A percentile compares a stretch with the other conserved stretches of the same genome.
These are phyloP conservation scores for Psettodes erumei DNA, from an alignment of 2,113 vertebrate species.

Conservation along the genomic window DNA sequence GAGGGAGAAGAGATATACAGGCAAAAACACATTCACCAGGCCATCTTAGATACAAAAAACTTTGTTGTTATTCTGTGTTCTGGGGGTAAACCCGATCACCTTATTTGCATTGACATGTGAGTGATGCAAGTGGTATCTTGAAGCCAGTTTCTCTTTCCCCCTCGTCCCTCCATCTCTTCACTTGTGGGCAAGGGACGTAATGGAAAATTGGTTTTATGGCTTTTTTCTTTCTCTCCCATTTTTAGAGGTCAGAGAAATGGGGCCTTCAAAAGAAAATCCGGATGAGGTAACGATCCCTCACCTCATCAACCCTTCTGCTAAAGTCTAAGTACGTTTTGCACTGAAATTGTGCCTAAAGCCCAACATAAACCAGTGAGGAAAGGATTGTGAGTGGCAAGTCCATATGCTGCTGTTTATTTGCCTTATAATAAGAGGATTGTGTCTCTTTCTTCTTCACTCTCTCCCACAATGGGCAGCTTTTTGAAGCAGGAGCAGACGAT, in stretches of 20 bases:
- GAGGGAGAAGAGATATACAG: constrained; percentile 78
- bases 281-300: constrained; percentile 72
- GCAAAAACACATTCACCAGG: constrained; percentile 68
- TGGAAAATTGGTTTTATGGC: constrained; percentile 81
- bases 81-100: constrained; percentile 65
- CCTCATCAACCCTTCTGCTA: constrained; percentile 70
- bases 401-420: constrained; percentile 69
- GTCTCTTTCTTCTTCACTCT: constrained; percentile 57
- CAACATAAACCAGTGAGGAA: constrained; percentile 55
- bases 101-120: constrained; percentile 77
- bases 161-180: constrained; percentile 54
- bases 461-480: constrained; percentile 56
- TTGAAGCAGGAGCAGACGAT: constrained; percentile 62
- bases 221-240: constrained; percentile 71
- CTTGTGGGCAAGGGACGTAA: constrained; percentile 65
- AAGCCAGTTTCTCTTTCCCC: constrained; percentile 66
- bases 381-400: constrained; percentile 59
- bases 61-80: constrained; percentile 65
- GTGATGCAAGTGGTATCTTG: constrained; percentile 72
- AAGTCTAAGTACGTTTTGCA: constrained; percentile 70
- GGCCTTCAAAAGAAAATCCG: constrained; percentile 75
- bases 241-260: constrained; percentile 73
- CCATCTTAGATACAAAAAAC: constrained; percentile 69
- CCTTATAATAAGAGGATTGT: constrained; percentile 74
- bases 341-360: constrained; percentile 55